Percentiles rank a stretch among this genome's conserved stretches.
phyloP scores from a whole-genome alignment of 2,888 invertebrate species.

The Volucella inflata region DNA sequence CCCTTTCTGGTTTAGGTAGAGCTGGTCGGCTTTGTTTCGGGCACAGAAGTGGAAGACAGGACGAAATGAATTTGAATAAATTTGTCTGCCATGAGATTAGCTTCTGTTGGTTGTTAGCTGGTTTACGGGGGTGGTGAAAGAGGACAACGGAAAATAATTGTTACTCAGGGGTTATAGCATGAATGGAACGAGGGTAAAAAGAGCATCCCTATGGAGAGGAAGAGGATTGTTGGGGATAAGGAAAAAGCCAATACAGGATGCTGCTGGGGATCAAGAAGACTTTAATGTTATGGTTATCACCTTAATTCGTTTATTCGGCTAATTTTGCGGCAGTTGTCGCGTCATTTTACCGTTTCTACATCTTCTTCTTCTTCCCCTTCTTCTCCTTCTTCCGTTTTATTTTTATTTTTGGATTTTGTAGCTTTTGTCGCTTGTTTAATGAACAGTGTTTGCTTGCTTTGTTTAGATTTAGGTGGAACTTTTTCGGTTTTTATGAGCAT shows the following conservation, averaged over 20 bases:
- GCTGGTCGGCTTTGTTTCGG: slow-evolving; percentile 52
- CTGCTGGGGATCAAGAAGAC: slow-evolving; percentile 63
- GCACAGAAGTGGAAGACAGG: slow-evolving; percentile 33
- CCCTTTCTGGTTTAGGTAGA: slow-evolving; percentile 13
- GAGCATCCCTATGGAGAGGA: slow-evolving; percentile 30
- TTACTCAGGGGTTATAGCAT: slow-evolving; percentile 25
- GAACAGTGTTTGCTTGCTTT: slow-evolving; percentile 51
- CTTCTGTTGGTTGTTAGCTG: slow-evolving; percentile 31
- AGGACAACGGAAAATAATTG: slow-evolving; percentile 54
- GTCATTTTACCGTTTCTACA: slow-evolving; percentile 57
- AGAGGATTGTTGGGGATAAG: slow-evolving; percentile 56
- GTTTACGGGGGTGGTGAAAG: not conserved
- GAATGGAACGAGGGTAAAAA: not conserved
- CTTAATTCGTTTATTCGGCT: slow-evolving; percentile 75
- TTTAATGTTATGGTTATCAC: slow-evolving; percentile 76
- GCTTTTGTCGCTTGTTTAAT: slow-evolving; percentile 44
- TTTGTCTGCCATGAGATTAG: slow-evolving; percentile 72
- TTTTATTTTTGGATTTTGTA: slow-evolving; percentile 17
- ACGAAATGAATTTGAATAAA: slow-evolving; percentile 75
- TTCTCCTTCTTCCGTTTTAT: slow-evolving; percentile 10
- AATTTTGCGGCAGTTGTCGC: slow-evolving; percentile 75
- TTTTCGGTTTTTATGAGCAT: slow-evolving; percentile 40
- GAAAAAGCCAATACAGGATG: slow-evolving; percentile 48
- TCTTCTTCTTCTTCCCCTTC: not conserved
- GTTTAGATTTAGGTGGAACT: slow-evolving; percentile 10